A percentile compares a stretch with the other conserved stretches of the same genome.
These are phyloP conservation scores for Miichthys miiuy DNA, from an alignment of 2,797 vertebrate species.

Conservation along the genomic window DNA sequence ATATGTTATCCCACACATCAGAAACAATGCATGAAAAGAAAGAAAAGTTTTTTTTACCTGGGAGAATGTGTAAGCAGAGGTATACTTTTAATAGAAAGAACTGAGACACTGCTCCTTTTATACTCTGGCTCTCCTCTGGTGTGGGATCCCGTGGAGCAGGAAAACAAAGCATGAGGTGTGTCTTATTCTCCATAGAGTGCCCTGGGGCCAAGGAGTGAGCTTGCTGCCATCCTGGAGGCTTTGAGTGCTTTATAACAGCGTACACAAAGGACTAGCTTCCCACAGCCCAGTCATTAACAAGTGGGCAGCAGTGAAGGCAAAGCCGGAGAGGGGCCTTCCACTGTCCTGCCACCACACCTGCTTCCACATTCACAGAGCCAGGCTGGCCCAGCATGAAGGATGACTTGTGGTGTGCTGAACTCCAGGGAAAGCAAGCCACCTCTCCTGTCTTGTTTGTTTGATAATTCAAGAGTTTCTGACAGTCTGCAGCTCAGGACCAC, in stretches of 20 bases:
- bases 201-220: slow-evolving; percentile 83
- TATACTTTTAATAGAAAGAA: slow-evolving; percentile 58
- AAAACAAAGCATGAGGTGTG: slow-evolving; percentile 84
- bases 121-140: slow-evolving; percentile 54
- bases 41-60: slow-evolving; percentile 26
- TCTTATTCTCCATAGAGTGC: slow-evolving; percentile 80
- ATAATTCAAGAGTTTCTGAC: slow-evolving; percentile 83
- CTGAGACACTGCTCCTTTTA: slow-evolving; percentile 50
- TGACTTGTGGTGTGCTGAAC: slow-evolving; percentile 76
- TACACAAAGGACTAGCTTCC: slow-evolving; percentile 81
- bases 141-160: slow-evolving; percentile 74
- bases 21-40: slow-evolving; percentile 25
- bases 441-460: slow-evolving; percentile 82
- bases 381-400: slow-evolving; percentile 79
- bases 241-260: slow-evolving; percentile 86
- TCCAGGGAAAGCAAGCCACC: slow-evolving; percentile 77
- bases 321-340: slow-evolving; percentile 76
- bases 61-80: slow-evolving; percentile 38
- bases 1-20: slow-evolving; percentile 1
- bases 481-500: slow-evolving; percentile 63
- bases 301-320: slow-evolving; percentile 77
- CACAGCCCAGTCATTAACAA: slow-evolving; percentile 83
- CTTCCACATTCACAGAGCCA: slow-evolving; percentile 74
- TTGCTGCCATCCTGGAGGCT: slow-evolving; percentile 85
- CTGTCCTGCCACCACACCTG: slow-evolving; percentile 83